phyloP scores from a whole-genome alignment of 2,888 invertebrate species.

The Drosophila mimetica region DNA sequence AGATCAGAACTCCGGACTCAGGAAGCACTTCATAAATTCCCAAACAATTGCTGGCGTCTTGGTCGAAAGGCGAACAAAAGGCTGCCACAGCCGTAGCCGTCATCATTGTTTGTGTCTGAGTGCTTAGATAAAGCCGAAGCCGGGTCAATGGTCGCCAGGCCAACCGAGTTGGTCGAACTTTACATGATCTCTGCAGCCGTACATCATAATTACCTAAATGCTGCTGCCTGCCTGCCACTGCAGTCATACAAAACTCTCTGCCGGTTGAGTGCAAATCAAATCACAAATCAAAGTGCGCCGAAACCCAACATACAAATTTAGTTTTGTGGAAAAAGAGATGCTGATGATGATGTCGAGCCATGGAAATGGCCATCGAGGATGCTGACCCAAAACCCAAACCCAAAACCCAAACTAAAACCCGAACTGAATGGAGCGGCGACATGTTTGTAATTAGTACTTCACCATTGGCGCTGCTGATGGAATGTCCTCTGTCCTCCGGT shows the following conservation, averaged over 20 bases:
- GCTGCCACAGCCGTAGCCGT: conserved; percentile 33
- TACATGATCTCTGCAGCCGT: conserved; percentile 6
- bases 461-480: conserved; percentile 31
- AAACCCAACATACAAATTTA: conserved; percentile 22
- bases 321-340: conserved; percentile 31
- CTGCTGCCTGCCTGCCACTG: background rate
- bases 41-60: conserved; percentile 60
- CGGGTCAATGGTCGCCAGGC: conserved; percentile 56
- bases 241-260: conserved; percentile 6
- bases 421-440: conserved; percentile 52
- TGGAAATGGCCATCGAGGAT: conserved; percentile 11
- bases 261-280: conserved; percentile 62
- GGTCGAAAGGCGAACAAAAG: conserved; percentile 60
- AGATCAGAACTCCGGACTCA: conserved; percentile 38
- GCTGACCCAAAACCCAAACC: background rate
- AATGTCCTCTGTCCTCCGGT: conserved; percentile 17
- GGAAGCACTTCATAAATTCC: conserved; percentile 79
- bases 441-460: conserved; percentile 73
- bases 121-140: conserved; percentile 7
- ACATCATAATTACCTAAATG: conserved; percentile 51
- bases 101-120: conserved; percentile 34
- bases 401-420: conserved; percentile 3
- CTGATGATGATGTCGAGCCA: conserved; percentile 31
- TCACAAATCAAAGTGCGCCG: conserved; percentile 39
- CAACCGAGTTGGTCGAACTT: conserved; percentile 19